phyloP scores from a whole-genome alignment of 2,113 vertebrate genomes.

The Poeciliopsis turrubarensis region DNA sequence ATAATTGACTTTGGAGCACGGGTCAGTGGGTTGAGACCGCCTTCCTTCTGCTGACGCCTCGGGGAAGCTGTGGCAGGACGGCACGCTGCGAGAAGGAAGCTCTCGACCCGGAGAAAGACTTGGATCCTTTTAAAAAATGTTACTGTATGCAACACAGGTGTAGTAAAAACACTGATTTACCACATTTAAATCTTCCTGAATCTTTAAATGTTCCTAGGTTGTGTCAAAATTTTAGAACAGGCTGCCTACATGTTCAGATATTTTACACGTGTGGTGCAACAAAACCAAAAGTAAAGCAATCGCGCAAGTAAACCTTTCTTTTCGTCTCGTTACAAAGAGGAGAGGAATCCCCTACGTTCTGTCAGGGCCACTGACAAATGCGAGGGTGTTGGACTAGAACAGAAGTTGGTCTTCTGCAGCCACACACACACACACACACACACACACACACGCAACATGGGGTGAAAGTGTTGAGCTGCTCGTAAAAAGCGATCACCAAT shows the following conservation, averaged over 20 bases:
- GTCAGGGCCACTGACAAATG: not conserved
- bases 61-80: not conserved
- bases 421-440: not conserved
- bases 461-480: not conserved
- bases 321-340: too few species aligned
- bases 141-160: not conserved
- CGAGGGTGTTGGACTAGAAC: conserved; percentile 2
- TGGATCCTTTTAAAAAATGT: not conserved
- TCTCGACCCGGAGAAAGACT: not conserved
- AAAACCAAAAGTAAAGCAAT: too few species aligned
- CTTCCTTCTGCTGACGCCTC: not conserved
- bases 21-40: not conserved
- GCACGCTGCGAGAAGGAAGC: too few species aligned
- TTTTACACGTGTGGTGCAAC: too few species aligned
- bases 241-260: too few species aligned
- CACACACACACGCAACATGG: not conserved
- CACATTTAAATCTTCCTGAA: too few species aligned
- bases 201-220: too few species aligned
- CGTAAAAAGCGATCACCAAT: not conserved
- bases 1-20: not conserved
- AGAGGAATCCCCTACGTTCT: too few species aligned
- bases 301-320: not conserved
- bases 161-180: not conserved
- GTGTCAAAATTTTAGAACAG: too few species aligned
- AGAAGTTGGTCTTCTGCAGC: conserved; percentile 1